A percentile compares a stretch with the other conserved stretches of the same genome.
Conservation (phyloP, 2,113 vertebrate species). For the Sceloporus undulatus region DNA sequence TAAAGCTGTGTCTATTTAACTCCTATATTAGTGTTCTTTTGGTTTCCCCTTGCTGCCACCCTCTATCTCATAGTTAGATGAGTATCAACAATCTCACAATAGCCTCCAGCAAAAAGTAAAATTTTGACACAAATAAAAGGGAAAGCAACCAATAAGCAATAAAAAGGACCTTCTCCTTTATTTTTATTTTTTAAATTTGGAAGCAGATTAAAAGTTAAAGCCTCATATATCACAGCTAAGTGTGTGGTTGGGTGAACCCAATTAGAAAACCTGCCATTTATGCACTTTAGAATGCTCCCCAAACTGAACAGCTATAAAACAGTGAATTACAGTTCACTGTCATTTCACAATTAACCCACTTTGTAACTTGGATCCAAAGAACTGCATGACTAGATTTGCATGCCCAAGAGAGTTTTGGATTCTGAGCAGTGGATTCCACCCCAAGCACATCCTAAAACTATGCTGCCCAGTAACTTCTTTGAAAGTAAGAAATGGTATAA, state of each 20-base stretch:
- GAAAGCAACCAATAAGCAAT: constrained; percentile 22
- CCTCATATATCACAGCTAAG: not conserved
- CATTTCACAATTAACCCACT: not conserved
- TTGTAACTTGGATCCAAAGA: constrained; percentile 16
- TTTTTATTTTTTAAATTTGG: constrained; percentile 11
- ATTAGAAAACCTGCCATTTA: constrained; percentile 22
- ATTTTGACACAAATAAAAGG: not conserved
- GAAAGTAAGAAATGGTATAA: not conserved
- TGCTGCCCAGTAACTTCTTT: not conserved
- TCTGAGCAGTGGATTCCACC: not conserved
- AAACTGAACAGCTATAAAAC: constrained; percentile 1
- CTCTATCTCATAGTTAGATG: too few relatives aligned
- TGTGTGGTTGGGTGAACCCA: constrained; percentile 37
- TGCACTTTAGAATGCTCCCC: constrained; percentile 10
- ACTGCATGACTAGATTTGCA: constrained; percentile 12
- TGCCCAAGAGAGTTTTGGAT: not conserved
- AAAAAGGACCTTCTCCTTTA: constrained; percentile 4
- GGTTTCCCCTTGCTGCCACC: too few relatives aligned
- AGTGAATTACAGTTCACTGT: constrained; percentile 8
- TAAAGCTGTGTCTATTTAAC: too few relatives aligned
- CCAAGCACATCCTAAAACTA: not conserved
- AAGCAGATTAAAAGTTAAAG: constrained; percentile 19
- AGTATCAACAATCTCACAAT: not conserved
- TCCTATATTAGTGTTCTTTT: too few relatives aligned
- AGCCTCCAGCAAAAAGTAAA: not conserved